phyloP scores from a whole-genome alignment of 2,113 vertebrate genomes.

The Datnioides undecimradiatus region DNA sequence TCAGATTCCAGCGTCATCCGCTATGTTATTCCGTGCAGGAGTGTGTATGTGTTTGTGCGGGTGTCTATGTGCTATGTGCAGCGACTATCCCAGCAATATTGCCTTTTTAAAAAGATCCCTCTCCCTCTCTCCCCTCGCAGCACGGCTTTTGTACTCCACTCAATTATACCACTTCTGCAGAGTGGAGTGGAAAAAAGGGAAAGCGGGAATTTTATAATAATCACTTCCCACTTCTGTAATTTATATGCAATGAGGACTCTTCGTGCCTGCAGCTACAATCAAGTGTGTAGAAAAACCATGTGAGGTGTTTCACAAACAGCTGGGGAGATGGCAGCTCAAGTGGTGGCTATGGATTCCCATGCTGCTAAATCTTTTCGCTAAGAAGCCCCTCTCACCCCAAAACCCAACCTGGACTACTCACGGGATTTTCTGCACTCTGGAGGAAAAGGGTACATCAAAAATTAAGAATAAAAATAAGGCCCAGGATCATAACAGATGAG shows the following conservation, averaged over 20 bases:
- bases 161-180: constrained; percentile 85
- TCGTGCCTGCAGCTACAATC: constrained; percentile 77
- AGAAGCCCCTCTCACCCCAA: constrained; percentile 58
- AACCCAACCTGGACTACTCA: constrained; percentile 51
- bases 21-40: constrained; percentile 21
- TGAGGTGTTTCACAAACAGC: constrained; percentile 77
- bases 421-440: constrained; percentile 47
- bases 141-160: constrained; percentile 83
- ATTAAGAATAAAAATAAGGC: neutral
- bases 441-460: constrained; percentile 1
- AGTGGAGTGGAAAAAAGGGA: constrained; percentile 75
- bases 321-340: constrained; percentile 77
- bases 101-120: constrained; percentile 60
- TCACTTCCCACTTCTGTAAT: constrained; percentile 83
- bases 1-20: constrained; percentile 54
- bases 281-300: constrained; percentile 58
- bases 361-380: constrained; percentile 71
- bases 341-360: constrained; percentile 68
- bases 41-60: neutral
- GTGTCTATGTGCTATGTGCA: constrained; percentile 32
- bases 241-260: constrained; percentile 83
- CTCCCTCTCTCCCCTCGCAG: constrained; percentile 57
- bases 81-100: constrained; percentile 38
- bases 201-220: constrained; percentile 82
- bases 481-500: neutral